These are phyloP conservation scores for Petrolisthes cinctipes DNA, from an alignment of 2,888 invertebrate species.

Conservation along the genomic window DNA sequence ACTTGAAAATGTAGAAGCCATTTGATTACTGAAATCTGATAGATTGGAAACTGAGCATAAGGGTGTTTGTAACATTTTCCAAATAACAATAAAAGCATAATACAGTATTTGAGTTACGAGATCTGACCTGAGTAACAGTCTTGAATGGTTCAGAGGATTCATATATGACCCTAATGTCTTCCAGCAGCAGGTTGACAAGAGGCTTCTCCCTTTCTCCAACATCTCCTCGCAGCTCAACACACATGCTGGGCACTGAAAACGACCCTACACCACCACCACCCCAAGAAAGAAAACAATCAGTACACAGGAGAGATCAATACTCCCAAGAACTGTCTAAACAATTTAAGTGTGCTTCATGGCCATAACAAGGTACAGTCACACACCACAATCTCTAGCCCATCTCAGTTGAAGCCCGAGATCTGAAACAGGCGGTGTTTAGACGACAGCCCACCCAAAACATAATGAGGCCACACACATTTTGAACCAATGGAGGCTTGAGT, in stretches of 20 bases:
- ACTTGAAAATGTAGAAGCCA: too few species aligned
- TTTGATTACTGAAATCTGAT: not conserved
- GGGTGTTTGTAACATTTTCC: constrained; percentile 69
- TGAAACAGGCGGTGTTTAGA: too few species aligned
- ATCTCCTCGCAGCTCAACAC: constrained; percentile 65
- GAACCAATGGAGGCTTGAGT: too few species aligned
- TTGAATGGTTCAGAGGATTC: constrained; percentile 78
- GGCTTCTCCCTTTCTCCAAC: constrained; percentile 55
- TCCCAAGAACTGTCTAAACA: too few species aligned
- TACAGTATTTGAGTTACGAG: not conserved
- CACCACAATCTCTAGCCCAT: too few species aligned
- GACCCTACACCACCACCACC: constrained; percentile 26
- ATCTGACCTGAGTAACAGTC: constrained; percentile 74
- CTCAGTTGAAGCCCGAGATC: too few species aligned
- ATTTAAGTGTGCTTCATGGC: too few species aligned
- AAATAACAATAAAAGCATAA: not conserved
- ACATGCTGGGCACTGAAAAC: constrained; percentile 63
- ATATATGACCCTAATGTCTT: constrained; percentile 84
- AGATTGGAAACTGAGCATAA: not conserved
- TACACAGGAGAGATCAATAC: too few species aligned
- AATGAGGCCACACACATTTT: too few species aligned
- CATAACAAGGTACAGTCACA: too few species aligned
- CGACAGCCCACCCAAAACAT: too few species aligned
- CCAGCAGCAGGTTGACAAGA: constrained; percentile 86
- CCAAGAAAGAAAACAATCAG: too few species aligned